Evolutionary conservation across 1,140 invertebrate species (phyloP).

Genomic region (Probaryconus sp.): DNA sequence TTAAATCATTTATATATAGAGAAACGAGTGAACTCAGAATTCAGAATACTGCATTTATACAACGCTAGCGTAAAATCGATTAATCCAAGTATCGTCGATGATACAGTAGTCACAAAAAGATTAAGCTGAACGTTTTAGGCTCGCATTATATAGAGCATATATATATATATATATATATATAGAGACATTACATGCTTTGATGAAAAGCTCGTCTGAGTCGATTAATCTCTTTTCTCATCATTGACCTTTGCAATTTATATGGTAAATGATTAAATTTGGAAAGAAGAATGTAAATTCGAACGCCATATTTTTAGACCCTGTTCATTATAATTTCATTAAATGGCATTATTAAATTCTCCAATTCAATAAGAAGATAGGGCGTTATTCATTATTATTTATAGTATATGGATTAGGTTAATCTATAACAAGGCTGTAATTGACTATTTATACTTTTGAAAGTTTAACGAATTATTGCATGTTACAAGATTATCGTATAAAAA

Average conservation of each 20-base stretch:
- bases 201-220: too few relatives aligned
- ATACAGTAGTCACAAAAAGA: constrained; percentile 29
- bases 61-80: constrained; percentile 44
- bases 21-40: constrained; percentile 8
- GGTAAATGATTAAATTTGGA: constrained; percentile 29
- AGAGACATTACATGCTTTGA: too few relatives aligned
- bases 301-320: constrained; percentile 32
- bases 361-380: constrained; percentile 3
- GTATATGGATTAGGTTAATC: constrained; percentile 10
- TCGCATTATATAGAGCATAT: not conserved
- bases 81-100: constrained; percentile 17
- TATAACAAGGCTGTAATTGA: constrained; percentile 4
- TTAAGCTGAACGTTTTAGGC: constrained; percentile 5
- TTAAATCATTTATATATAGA: constrained; percentile 22
- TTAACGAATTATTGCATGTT: constrained; percentile 35
- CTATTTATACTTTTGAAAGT: constrained; percentile 32
- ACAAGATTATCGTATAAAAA: constrained; percentile 32
- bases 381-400: constrained; percentile 30
- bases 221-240: constrained; percentile 11
- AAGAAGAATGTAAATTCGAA: constrained; percentile 17
- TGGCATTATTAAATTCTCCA: constrained; percentile 11
- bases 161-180: too few relatives aligned
- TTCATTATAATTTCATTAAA: constrained; percentile 22
- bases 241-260: constrained; percentile 25
- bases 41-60: constrained; percentile 26